A percentile compares a stretch with the other conserved stretches of the same genome.
phyloP scores from a whole-genome alignment of 2,113 vertebrate genomes.

The Microtus pennsylvanicus region DNA sequence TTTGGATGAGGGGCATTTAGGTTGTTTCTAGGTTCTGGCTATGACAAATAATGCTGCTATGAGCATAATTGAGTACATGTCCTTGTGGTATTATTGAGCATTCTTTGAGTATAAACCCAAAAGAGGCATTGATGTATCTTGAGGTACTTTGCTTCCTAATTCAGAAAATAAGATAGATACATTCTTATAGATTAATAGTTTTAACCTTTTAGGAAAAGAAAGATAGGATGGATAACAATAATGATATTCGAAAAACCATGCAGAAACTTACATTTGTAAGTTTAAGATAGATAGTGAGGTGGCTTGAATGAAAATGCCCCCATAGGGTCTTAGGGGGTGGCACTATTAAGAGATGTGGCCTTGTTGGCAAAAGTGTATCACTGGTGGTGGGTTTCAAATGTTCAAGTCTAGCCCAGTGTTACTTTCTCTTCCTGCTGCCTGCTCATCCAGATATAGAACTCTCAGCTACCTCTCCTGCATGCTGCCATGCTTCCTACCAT shows the following conservation, averaged over 20 bases:
- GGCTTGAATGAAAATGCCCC: neutral
- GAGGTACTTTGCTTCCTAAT: too few species aligned
- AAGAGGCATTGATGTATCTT: too few species aligned
- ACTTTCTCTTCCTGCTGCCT: neutral
- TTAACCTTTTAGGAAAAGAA: neutral
- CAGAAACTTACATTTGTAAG: neutral
- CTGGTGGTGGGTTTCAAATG: neutral
- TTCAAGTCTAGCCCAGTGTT: neutral
- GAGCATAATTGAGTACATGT: too few species aligned
- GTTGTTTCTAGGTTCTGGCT: too few species aligned
- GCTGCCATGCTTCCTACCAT: neutral
- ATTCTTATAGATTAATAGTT: slow-evolving; percentile 10
- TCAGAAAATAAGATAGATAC: neutral
- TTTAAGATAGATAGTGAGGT: neutral
- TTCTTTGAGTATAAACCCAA: too few species aligned
- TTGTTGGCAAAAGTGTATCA: neutral
- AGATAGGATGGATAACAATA: neutral
- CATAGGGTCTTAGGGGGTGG: neutral
- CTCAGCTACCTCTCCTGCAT: neutral
- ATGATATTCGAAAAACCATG: neutral
- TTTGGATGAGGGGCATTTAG: too few species aligned
- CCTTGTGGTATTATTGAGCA: too few species aligned
- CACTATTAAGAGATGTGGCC: neutral
- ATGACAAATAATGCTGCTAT: too few species aligned
- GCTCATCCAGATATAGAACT: neutral